Percentiles rank a stretch among this genome's conserved stretches.
Conservation (phyloP, 2,113 vertebrate genomes). For the Scytalopus superciliaris region DNA sequence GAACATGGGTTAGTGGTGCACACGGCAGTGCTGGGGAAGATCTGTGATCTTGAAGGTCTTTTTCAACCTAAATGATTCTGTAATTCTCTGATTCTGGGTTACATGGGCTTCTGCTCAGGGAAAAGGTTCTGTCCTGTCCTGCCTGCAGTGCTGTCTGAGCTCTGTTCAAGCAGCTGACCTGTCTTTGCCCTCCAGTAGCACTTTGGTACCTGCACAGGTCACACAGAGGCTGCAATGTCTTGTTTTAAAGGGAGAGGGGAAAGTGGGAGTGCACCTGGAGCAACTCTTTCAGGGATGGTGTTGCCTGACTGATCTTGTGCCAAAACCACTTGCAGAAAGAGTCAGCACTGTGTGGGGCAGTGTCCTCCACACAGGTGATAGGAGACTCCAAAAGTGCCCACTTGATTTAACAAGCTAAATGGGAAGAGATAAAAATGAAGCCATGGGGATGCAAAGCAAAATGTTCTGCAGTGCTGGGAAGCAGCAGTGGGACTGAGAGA, state of each 20-base stretch:
- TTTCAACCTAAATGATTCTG: background rate
- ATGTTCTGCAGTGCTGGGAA: background rate
- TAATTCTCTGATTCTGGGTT: background rate
- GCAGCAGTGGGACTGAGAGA: background rate
- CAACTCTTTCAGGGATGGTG: fast-evolving
- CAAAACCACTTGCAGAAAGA: too few relatives aligned
- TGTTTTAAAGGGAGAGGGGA: background rate
- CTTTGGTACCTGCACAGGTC: background rate
- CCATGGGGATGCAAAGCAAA: background rate
- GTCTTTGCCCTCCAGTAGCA: fast-evolving
- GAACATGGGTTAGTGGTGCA: background rate
- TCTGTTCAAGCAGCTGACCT: background rate
- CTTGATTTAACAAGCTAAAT: background rate
- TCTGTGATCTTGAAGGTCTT: background rate
- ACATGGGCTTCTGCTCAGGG: background rate
- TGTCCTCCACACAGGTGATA: background rate
- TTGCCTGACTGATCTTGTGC: background rate
- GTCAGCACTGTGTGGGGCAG: background rate
- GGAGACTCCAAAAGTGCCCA: fast-evolving
- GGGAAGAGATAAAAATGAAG: background rate
- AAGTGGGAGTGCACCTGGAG: background rate
- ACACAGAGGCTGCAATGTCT: background rate
- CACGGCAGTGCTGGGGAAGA: background rate
- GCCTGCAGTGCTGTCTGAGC: background rate
- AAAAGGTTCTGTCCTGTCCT: background rate